phyloP scores from a whole-genome alignment of 2,797 vertebrate genomes.

The Distichodus sexfasciatus region DNA sequence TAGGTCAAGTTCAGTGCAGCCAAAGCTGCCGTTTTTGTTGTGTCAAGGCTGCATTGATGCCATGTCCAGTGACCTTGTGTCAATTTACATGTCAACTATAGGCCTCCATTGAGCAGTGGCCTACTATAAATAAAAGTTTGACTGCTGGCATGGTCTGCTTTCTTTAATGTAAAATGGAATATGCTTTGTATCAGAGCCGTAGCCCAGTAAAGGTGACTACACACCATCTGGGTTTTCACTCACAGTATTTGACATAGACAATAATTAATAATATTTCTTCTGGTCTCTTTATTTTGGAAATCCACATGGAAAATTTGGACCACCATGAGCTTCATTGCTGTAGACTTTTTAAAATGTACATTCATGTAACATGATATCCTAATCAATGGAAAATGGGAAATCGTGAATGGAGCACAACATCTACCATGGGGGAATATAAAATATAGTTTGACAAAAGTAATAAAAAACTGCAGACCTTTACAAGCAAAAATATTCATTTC shows the following conservation, averaged over 20 bases:
- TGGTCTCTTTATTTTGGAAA: constrained; percentile 7
- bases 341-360: constrained; percentile 29
- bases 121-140: constrained; percentile 70
- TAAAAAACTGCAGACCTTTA: constrained; percentile 54
- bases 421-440: constrained; percentile 45
- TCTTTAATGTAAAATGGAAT: constrained; percentile 60
- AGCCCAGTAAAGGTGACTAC: constrained; percentile 42
- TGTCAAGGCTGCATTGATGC: constrained; percentile 72
- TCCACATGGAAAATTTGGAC: constrained; percentile 26
- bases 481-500: constrained; percentile 62
- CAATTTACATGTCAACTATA: constrained; percentile 67
- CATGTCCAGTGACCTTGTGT: constrained; percentile 66
- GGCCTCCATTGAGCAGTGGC: constrained; percentile 55
- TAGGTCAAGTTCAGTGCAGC: constrained; percentile 62
- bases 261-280: background rate
- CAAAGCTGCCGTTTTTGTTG: constrained; percentile 55
- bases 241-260: background rate
- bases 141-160: constrained; percentile 61
- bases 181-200: constrained; percentile 55
- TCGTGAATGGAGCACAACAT: constrained; percentile 32
- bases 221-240: constrained; percentile 8
- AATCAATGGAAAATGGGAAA: constrained; percentile 37
- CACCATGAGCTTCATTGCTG: constrained; percentile 25
- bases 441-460: constrained; percentile 53
- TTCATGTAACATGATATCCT: constrained; percentile 40